Evolutionary conservation across 2,797 vertebrate genomes (phyloP).

Genomic region (Peromyscus nudipes): DNA sequence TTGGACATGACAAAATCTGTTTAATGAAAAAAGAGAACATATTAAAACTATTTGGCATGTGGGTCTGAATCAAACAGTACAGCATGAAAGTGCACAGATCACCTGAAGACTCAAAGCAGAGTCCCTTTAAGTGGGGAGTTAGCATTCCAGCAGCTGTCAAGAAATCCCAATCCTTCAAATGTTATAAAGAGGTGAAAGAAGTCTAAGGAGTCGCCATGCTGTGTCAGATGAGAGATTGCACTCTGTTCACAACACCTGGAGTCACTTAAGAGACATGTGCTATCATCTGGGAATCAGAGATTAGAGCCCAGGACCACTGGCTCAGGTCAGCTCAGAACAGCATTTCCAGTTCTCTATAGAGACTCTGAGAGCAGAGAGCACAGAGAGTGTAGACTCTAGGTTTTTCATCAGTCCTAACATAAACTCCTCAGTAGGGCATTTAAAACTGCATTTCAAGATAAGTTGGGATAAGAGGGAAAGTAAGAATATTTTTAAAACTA

Average conservation of each 20-base stretch:
- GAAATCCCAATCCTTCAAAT: slow-evolving; percentile 85
- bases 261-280: slow-evolving; percentile 90
- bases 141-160: slow-evolving; percentile 88
- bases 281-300: slow-evolving; percentile 89
- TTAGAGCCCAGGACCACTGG: slow-evolving; percentile 78
- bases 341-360: slow-evolving; percentile 68
- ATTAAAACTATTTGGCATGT: slow-evolving; percentile 80
- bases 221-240: slow-evolving; percentile 88
- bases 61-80: slow-evolving; percentile 78
- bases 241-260: slow-evolving; percentile 89
- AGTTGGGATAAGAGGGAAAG: slow-evolving; percentile 60
- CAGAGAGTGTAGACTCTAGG: neutral
- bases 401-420: slow-evolving; percentile 60
- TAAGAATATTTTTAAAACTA: neutral
- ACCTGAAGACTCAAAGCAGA: slow-evolving; percentile 81
- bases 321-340: slow-evolving; percentile 75
- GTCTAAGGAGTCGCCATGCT: slow-evolving; percentile 85
- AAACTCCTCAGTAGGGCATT: slow-evolving; percentile 46
- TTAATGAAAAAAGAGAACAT: slow-evolving; percentile 76
- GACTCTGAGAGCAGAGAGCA: slow-evolving; percentile 8
- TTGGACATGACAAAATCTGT: slow-evolving; percentile 76
- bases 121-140: slow-evolving; percentile 77
- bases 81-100: slow-evolving; percentile 83
- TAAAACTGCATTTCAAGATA: slow-evolving; percentile 24
- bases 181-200: slow-evolving; percentile 86